A percentile compares a stretch with the other conserved stretches of the same genome.
phyloP scores from a whole-genome alignment of 2,113 vertebrate genomes.

The Turnix velox region DNA sequence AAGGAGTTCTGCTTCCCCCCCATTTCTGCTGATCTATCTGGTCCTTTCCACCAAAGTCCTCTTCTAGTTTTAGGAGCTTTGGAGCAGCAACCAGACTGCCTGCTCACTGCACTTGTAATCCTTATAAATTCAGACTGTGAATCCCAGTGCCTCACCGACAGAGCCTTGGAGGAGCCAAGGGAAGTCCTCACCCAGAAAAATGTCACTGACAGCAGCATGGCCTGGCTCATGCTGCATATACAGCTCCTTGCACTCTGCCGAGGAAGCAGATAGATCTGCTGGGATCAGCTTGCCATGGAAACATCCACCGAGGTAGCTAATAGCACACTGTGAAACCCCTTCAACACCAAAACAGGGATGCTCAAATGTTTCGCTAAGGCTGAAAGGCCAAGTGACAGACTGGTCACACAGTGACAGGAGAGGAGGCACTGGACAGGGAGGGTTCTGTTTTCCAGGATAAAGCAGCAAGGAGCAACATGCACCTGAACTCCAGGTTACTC shows the following conservation, averaged over 20 bases:
- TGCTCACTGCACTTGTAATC: background rate
- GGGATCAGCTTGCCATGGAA: background rate
- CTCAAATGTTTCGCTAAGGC: background rate
- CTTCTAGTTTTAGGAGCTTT: background rate
- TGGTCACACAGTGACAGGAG: background rate
- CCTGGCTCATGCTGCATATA: background rate
- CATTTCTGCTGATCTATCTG: background rate
- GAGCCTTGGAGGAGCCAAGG: background rate
- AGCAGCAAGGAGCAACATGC: background rate
- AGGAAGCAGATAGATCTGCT: background rate
- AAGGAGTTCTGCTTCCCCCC: background rate
- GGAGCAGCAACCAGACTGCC: background rate
- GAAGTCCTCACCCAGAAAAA: background rate
- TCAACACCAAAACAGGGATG: background rate
- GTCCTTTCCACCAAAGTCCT: background rate
- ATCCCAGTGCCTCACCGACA: background rate
- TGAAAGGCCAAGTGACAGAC: rapidly evolving
- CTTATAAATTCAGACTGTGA: background rate
- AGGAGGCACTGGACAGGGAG: background rate
- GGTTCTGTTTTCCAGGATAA: background rate
- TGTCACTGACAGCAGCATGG: background rate
- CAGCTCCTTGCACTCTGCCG: too few relatives aligned
- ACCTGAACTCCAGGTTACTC: background rate
- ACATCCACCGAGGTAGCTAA: background rate
- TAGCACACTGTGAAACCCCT: background rate